Base-by-base conservation (phyloP, 2,797 vertebrate species). In the Agapornis canus region DNA sequence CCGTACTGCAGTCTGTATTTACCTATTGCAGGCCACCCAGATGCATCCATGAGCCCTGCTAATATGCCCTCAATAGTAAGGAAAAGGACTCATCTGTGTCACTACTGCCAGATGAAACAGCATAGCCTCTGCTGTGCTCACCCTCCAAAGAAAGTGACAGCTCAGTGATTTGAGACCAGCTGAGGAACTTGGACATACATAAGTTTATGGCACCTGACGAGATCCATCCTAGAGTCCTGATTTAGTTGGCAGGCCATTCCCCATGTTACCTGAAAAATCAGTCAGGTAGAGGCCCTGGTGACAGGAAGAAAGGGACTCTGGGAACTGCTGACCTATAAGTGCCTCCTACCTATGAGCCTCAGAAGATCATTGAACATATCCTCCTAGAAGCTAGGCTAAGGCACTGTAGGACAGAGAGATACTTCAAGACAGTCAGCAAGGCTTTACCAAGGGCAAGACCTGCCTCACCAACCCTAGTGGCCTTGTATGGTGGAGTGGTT, bases 111-210 rank as follows among this genome's bases (percentile, higher is more conserved):
- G 15, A 56, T 27, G 37, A 64, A 60, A 79, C 15, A 48, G 51
- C 11, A 48, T 1, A 42, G 70, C 5, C 27, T 43, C 42, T 43
- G 42, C 7, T 23, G 71, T 2, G 2, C 7, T 31, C 1, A 3
- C 17, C 17, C 17, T 65, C 6, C 35, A 40, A 39, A 75, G 51
- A 66, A 56, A 12, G 11, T 51, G 21, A 77, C 15, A 40, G 17
- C 13, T 60, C 63, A 83, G 8, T 27, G 7, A 13, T 39, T 61
- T 6, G 7, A 25, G 35, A 77, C n/a, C 27, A 56, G 21, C 29
- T 19, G 23, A 77, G 29, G 25, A 56, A 65, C 5, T 8, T n/a
- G 47, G 63, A 68, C 6, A 13, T 26, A 49, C 0, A 0, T 7
- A 86, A 76, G 9, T 18, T 23, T 59, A 17, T 43, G n/a, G 18